Conservation (phyloP, 1,140 invertebrate genomes). For the Eurosta solidaginis region DNA sequence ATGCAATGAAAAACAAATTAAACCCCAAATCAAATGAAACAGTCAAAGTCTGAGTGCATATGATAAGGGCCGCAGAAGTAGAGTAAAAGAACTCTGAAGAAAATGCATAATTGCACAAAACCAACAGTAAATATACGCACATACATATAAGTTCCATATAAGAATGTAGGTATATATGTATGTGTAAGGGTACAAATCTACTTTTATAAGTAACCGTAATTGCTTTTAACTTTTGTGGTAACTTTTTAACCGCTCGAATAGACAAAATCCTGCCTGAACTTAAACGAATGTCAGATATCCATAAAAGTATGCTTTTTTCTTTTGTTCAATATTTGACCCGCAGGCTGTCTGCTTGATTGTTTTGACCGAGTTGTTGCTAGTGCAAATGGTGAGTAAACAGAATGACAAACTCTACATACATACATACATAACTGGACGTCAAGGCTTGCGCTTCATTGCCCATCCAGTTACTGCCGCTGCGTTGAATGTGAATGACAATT, state of each 20-base stretch:
- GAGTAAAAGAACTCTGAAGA: not conserved
- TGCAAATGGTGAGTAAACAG: not conserved
- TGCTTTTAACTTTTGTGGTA: not conserved
- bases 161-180: not conserved
- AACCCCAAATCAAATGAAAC: not conserved
- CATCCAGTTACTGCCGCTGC: not conserved
- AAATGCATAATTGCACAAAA: not conserved
- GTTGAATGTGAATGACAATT: not conserved
- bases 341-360: not conserved
- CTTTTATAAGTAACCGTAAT: not conserved
- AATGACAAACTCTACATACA: not conserved
- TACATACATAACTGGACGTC: not conserved
- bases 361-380: not conserved
- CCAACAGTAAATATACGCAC: not conserved
- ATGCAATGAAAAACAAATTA: too few species aligned
- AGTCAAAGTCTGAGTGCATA: not conserved
- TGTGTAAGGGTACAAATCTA: too few species aligned
- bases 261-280: not conserved
- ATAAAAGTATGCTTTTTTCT: too few species aligned
- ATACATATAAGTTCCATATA: not conserved
- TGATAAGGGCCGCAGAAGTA: not conserved
- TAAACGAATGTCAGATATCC: not conserved
- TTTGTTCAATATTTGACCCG: not conserved
- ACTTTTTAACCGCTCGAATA: conserved; percentile 2
- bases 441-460: too few species aligned